Base-by-base conservation (phyloP, 2,888 invertebrate genomes). In the Acronicta alni region DNA sequence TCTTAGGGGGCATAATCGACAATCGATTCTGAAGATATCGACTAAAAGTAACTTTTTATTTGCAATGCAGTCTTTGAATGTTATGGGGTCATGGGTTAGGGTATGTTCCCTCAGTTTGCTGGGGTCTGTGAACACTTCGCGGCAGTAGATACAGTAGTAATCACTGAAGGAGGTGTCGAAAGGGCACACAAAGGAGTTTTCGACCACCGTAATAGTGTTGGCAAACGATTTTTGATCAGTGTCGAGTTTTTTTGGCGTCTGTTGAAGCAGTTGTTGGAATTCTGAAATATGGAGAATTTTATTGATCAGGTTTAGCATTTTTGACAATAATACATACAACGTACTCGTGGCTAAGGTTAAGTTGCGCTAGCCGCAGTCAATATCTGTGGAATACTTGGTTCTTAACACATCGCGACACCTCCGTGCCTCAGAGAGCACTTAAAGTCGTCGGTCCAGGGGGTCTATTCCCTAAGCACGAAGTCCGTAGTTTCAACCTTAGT, bases 151-250 rank as follows among this genome's bases (percentile, higher is more conserved):
- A 47, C 90, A 90, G 63, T 81, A 83, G 59, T 86, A 89, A 43
- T 91, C 90, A 48, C 91, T 91, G 63, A 88, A 91, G 0, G 88
- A 88, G 0, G 89, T 88, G 35, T 86, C 86, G 62, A 93, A 93
- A 0, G 92, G 92, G 39, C 92, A 91, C 0, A 87, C 89, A 42
- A 81, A 92, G 0, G 92, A 91, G 52, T 86, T 87, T 44, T 91
- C 89, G 0, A 92, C 87, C 3, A 30, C 75, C 0, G 81, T 80
- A 0, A 85, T 73, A 0, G 88, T 82, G 66, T 93, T 91, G 0
- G 74, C 72, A 26, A 82, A 82, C 0, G 80, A 62, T 62, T 85
- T 86, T 5, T 78, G 66, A n/a, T 89, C 88, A 0, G 69, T 73
- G 47, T 87, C 86, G 81, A 91, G 62, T 57, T 75, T 80, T 15